Evolutionary conservation across 2,797 vertebrate species (phyloP).

Genomic region (Merluccius polli): DNA sequence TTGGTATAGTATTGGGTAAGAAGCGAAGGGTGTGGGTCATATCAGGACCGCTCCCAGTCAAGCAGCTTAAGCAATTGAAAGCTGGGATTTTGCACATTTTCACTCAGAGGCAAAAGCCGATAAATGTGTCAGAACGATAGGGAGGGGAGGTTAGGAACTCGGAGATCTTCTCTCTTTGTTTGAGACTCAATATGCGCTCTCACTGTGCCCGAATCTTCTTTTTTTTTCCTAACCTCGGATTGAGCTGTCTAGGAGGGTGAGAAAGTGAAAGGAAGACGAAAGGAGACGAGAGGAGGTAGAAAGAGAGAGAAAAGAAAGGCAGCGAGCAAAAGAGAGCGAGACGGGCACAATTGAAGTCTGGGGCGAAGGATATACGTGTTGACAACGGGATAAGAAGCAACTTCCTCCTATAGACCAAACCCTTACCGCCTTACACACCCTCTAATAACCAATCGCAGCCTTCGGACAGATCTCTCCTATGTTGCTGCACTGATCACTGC

Average conservation of each 20-base stretch:
- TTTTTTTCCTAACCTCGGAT: conserved; percentile 31
- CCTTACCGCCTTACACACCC: too few species aligned
- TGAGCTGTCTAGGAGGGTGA: not conserved
- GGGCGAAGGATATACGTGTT: not conserved
- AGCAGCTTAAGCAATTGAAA: conserved; percentile 57
- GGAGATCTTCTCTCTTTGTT: conserved; percentile 40
- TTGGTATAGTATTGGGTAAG: not conserved
- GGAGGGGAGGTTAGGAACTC: conserved; percentile 44
- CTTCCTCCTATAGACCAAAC: not conserved
- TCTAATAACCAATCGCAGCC: not conserved
- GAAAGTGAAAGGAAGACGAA: not conserved
- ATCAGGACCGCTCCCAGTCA: conserved; percentile 43
- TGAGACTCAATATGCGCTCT: conserved; percentile 44
- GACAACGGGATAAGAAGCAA: not conserved
- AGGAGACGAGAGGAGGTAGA: not conserved
- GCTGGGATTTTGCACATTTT: conserved; percentile 56
- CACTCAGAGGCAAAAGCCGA: conserved; percentile 61
- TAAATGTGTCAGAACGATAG: conserved; percentile 77
- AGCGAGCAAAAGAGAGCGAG: not conserved
- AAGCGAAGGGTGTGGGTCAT: conserved; percentile 36
- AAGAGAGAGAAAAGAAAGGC: not conserved
- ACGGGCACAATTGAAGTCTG: not conserved
- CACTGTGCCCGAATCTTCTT: conserved; percentile 45
- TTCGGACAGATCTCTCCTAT: too few species aligned
- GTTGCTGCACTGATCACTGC: too few species aligned